Evolutionary conservation across 2,113 vertebrate species (phyloP).

Genomic region (Recurvirostra avosetta): DNA sequence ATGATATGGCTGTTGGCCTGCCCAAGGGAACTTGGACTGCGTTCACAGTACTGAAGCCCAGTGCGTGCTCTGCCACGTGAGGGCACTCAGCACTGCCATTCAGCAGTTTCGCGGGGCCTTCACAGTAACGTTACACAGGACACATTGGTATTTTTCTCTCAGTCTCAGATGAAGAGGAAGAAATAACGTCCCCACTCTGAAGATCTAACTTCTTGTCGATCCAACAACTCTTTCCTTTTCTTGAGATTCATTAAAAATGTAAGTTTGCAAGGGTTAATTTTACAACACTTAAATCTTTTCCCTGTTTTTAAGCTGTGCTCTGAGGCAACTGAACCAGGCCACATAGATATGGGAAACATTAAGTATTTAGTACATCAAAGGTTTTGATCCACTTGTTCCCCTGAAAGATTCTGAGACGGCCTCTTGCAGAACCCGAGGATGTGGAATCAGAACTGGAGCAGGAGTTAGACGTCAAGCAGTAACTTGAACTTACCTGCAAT

Average conservation of each 20-base stretch:
- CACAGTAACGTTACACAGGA: not conserved
- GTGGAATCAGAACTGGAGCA: not conserved
- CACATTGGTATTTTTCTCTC: not conserved
- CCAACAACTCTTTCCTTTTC: not conserved
- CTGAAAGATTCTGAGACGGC: not conserved
- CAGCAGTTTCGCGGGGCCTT: not conserved
- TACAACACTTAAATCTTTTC: not conserved
- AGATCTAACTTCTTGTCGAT: not conserved
- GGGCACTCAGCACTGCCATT: not conserved
- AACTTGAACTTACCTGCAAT: not conserved
- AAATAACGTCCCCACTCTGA: not conserved
- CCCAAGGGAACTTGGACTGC: not conserved
- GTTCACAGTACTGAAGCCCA: not conserved
- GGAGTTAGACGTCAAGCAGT: not conserved
- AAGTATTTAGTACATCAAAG: not conserved
- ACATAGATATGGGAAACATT: not conserved
- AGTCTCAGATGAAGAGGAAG: not conserved
- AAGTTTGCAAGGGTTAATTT: not conserved
- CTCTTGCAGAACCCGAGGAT: not conserved
- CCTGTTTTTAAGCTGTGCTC: not conserved
- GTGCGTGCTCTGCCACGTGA: not conserved
- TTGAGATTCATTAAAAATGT: not conserved
- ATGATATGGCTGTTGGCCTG: not conserved
- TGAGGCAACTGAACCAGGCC: not conserved
- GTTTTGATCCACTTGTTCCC: not conserved